phyloP scores from a whole-genome alignment of 2,797 vertebrate species.

The Rhodeus uyekii region DNA sequence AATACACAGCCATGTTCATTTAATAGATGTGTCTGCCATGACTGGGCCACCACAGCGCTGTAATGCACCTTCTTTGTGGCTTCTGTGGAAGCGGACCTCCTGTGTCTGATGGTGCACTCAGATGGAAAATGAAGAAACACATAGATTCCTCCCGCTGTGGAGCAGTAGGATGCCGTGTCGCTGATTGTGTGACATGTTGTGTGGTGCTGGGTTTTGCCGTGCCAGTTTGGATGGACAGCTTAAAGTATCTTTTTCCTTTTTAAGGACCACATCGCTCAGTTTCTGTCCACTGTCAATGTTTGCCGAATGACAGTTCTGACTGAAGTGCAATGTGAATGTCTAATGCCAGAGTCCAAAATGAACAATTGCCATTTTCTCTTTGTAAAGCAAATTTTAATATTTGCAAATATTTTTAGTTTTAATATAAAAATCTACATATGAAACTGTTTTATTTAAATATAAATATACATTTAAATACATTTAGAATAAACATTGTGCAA shows the following conservation, averaged over 20 bases:
- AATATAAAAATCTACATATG: not conserved
- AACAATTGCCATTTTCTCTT: not conserved
- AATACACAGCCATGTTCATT: conserved; percentile 17
- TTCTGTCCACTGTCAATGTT: not conserved
- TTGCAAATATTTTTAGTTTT: no score
- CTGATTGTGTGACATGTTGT: conserved; percentile 22
- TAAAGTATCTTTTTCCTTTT: not conserved
- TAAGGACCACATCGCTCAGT: not conserved
- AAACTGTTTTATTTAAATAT: not conserved
- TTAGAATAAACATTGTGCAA: not conserved
- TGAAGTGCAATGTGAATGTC: not conserved
- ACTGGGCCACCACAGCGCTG: not conserved
- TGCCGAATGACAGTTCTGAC: not conserved
- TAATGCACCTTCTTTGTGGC: conserved; percentile 17
- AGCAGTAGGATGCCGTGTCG: conserved; percentile 20
- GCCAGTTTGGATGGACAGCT: not conserved
- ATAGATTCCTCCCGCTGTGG: conserved; percentile 48
- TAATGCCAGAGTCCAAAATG: not conserved
- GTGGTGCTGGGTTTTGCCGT: conserved; percentile 2
- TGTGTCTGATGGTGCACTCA: conserved; percentile 55
- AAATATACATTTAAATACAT: not conserved
- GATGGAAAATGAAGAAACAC: conserved; percentile 64
- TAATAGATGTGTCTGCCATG: conserved; percentile 21
- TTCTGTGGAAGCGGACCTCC: conserved; percentile 48
- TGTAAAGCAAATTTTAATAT: not conserved